A percentile compares a stretch with the other conserved stretches of the same genome.
These are phyloP conservation scores for Oophaga sylvatica DNA, from an alignment of 2,797 vertebrate species.

Conservation along the genomic window DNA sequence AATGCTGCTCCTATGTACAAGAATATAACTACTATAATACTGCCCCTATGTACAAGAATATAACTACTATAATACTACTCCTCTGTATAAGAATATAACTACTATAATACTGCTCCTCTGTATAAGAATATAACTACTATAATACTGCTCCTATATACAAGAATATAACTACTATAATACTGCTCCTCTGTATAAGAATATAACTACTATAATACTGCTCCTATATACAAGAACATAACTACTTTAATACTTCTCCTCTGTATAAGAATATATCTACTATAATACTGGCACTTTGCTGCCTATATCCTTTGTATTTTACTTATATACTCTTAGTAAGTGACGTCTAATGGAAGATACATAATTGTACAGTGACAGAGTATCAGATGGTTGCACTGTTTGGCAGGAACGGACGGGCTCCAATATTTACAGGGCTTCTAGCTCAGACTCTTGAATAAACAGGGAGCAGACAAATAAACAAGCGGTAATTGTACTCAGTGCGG, in stretches of 20 bases:
- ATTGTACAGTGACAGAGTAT: too few relatives aligned
- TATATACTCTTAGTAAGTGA: too few relatives aligned
- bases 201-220: too few relatives aligned
- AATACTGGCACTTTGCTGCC: not conserved
- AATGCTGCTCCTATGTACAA: too few relatives aligned
- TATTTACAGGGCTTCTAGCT: conserved; percentile 4
- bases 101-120: too few relatives aligned
- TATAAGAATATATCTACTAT: not conserved
- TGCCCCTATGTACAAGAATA: too few relatives aligned
- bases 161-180: conserved; percentile 16
- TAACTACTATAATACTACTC: too few relatives aligned
- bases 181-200: not conserved
- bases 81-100: too few relatives aligned
- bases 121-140: too few relatives aligned
- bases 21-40: too few relatives aligned
- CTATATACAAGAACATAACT: too few relatives aligned
- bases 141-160: not conserved
- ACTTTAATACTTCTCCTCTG: not conserved
- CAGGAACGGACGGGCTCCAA: not conserved
- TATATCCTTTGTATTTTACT: not conserved
- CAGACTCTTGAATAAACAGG: conserved; percentile 38
- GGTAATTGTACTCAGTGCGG: conserved; percentile 14
- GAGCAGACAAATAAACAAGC: conserved; percentile 4
- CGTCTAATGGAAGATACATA: too few relatives aligned
- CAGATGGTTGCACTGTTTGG: not conserved